These are phyloP conservation scores for Lates calcarifer DNA, from an alignment of 2,113 vertebrate species.

Conservation along the genomic window DNA sequence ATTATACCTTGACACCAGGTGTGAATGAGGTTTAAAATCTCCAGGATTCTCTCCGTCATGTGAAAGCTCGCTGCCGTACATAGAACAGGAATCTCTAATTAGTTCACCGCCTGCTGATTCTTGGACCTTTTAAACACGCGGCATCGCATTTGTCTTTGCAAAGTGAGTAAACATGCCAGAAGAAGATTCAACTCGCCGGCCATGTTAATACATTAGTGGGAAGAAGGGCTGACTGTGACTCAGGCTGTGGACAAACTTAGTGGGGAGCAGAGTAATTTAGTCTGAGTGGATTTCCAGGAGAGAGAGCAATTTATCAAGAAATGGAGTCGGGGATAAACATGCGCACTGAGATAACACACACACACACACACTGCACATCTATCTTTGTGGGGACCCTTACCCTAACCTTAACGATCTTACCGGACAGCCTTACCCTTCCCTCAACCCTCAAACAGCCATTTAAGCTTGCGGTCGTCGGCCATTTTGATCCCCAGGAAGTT, in stretches of 20 bases:
- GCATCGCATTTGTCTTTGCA: conserved; percentile 30
- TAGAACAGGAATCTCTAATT: conserved; percentile 1
- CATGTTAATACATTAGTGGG: conserved; percentile 44
- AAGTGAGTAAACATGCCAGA: conserved; percentile 54
- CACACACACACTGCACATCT: conserved; percentile 28
- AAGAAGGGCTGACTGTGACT: conserved; percentile 34
- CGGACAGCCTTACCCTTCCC: too few relatives aligned
- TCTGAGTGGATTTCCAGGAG: conserved; percentile 66
- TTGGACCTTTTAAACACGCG: conserved; percentile 10
- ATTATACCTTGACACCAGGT: background rate
- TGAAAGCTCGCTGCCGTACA: background rate
- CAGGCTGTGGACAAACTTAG: conserved; percentile 60
- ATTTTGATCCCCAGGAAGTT: too few relatives aligned
- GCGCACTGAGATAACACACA: conserved; percentile 20
- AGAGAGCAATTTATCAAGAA: conserved; percentile 65
- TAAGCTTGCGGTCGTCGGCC: too few relatives aligned
- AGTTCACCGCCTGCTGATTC: conserved; percentile 17
- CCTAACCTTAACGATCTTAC: too few relatives aligned
- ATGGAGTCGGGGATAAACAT: conserved; percentile 25
- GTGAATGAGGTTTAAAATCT: background rate
- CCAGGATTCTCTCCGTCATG: background rate
- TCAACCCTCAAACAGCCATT: too few relatives aligned
- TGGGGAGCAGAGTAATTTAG: conserved; percentile 68
- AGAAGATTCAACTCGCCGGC: conserved; percentile 15
- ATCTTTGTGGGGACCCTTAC: too few relatives aligned